Evolutionary conservation across 2,888 invertebrate genomes (phyloP), one percentile per base, ranked within the genome.

Genomic region (Drosophila putrida): DNA sequence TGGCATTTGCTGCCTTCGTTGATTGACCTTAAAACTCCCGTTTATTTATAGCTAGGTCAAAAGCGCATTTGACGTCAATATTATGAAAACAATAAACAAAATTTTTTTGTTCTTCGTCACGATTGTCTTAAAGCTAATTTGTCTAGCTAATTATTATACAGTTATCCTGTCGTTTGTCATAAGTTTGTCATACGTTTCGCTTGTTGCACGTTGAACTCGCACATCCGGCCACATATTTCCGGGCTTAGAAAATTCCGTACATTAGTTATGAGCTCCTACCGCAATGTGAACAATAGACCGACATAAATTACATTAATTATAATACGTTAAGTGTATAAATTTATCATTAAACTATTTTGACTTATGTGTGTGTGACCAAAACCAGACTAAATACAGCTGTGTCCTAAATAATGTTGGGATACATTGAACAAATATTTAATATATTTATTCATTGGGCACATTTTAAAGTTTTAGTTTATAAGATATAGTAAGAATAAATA

Each of bases 241-340:
- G 68, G 28, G 8, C 36, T 41, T 58, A 27, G 38, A 64, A 50
- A 53, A 74, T 57, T 59, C 35, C 65, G 55, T 68, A 38, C 58
- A 81, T 87, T 46, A 74, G 78, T 57, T 50, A 49, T 53, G 54
- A 28, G 15, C 47, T 31, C 28, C 35, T 9, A 38, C 39, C 39
- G 44, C 20, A 38, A n/a, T n/a, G 36, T 38, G 38, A 49, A 38
- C 64, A 71, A 65, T 61, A 58, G 55, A 61, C 43, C 31, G 36
- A 20, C 67, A 54, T 49, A 50, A 78, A 71, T 81, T 59, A 64
- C 64, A 82, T 75, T 63, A 82, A 70, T 71, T 75, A 61, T 53
- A 25, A 25, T 33, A 27, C 6, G 36, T 20, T 27, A 51, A 31
- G 51, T 41, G 61, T 20, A 39, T 58, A 49, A 54, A 70, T 64